These are phyloP conservation scores for Brachypalpus laphriformis DNA, from an alignment of 2,888 invertebrate species.

Conservation along the genomic window DNA sequence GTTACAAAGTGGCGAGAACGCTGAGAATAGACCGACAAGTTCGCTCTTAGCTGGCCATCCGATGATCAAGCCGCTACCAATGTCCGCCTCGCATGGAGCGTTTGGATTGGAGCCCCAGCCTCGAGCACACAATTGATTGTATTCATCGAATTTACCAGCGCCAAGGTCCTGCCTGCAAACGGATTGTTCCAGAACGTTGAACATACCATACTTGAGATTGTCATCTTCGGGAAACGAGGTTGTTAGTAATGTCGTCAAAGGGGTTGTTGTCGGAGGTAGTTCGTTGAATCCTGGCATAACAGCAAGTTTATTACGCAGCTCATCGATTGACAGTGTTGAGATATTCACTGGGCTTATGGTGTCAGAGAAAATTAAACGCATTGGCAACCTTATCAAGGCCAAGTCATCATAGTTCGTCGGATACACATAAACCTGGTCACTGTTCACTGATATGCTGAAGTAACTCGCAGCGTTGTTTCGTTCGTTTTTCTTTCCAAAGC, in stretches of 20 bases:
- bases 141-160: conserved; percentile 35
- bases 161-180: not conserved
- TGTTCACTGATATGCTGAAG: conserved; percentile 36
- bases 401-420: conserved; percentile 62
- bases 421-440: conserved; percentile 30
- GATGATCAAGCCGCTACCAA: conserved; percentile 44
- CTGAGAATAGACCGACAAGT: conserved; percentile 48
- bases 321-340: conserved; percentile 2
- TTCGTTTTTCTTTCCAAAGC: conserved; percentile 24
- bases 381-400: conserved; percentile 55
- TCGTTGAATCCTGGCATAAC: conserved; percentile 42
- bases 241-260: too few species aligned
- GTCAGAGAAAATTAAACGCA: conserved; percentile 11
- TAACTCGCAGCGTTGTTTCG: not conserved
- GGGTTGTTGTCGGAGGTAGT: too few species aligned
- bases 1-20: not conserved
- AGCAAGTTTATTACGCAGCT: conserved; percentile 2
- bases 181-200: not conserved
- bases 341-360: conserved; percentile 11
- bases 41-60: conserved; percentile 37
- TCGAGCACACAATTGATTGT: conserved; percentile 36
- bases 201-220: conserved; percentile 27
- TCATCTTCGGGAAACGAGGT: not conserved
- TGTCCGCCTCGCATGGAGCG: conserved; percentile 38
- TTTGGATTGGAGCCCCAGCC: conserved; percentile 39